Evolutionary conservation across 64 coral and sea anemone species (phyloP).

Genomic region (Acropora yongei): DNA sequence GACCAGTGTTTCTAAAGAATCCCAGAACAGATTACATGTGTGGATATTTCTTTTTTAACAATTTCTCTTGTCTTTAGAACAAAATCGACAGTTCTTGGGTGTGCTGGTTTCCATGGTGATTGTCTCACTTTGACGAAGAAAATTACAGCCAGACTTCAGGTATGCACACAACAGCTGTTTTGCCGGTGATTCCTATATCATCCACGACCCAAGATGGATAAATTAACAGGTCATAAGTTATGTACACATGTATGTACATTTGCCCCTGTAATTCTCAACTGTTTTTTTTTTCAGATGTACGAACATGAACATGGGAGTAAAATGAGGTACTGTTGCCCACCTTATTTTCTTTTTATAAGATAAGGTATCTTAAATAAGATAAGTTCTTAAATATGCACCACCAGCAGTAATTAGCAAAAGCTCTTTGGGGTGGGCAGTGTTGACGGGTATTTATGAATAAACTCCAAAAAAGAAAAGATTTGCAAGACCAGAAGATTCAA

Average conservation of each 20-base stretch:
- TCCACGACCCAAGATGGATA: background rate
- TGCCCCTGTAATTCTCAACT: background rate
- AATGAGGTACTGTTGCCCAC: slow-evolving; percentile 83
- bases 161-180: background rate
- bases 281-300: slow-evolving; percentile 85
- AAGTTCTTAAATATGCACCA: no score
- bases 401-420: no score
- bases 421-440: no score
- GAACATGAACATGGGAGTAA: slow-evolving; percentile 98
- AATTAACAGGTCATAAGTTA: no score
- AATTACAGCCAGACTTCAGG: slow-evolving; percentile 96
- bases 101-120: slow-evolving; percentile 99
- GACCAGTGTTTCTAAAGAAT: background rate
- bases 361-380: no score
- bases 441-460: no score
- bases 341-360: no score
- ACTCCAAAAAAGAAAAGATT: no score
- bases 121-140: slow-evolving; percentile 93
- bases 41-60: background rate
- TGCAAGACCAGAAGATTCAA: no score
- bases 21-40: background rate
- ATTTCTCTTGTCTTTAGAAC: slow-evolving; percentile 66
- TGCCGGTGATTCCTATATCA: background rate
- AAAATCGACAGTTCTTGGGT: slow-evolving; percentile 89
- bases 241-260: no score